Conservation (phyloP, 2,113 vertebrate genomes). For the Hystrix cristata region DNA sequence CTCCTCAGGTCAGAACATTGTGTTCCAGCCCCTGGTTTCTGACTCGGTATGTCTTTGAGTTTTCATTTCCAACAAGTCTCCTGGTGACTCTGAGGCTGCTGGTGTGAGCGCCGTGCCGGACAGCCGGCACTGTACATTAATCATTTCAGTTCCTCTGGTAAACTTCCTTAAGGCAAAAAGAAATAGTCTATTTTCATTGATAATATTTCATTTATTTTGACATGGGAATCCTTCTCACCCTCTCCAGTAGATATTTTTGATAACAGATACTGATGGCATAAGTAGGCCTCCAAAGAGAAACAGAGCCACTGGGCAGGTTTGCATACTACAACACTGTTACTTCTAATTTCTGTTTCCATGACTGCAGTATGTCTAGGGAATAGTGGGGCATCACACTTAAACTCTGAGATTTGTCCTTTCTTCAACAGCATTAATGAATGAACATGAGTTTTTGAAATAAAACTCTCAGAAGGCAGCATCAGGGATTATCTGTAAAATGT, state of each 20-base stretch:
- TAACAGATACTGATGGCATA: neutral
- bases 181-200: neutral
- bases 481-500: slow-evolving; percentile 43
- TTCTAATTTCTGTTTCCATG: slow-evolving; percentile 41
- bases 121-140: neutral
- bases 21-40: no score
- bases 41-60: neutral
- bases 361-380: neutral
- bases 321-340: neutral
- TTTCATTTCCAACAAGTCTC: neutral
- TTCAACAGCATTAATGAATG: neutral
- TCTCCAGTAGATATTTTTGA: neutral
- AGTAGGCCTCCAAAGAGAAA: slow-evolving; percentile 29
- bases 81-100: neutral
- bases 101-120: neutral
- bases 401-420: neutral
- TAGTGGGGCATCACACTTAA: neutral
- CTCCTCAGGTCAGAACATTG: neutral
- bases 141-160: neutral
- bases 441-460: slow-evolving; percentile 29
- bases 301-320: neutral
- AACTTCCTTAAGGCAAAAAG: neutral
- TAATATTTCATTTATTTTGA: neutral
- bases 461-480: slow-evolving; percentile 28
- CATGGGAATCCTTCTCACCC: neutral